A percentile compares a stretch with the other conserved stretches of the same genome.
Conservation (phyloP, 1,140 invertebrate genomes). For the Drosophila lowei region DNA sequence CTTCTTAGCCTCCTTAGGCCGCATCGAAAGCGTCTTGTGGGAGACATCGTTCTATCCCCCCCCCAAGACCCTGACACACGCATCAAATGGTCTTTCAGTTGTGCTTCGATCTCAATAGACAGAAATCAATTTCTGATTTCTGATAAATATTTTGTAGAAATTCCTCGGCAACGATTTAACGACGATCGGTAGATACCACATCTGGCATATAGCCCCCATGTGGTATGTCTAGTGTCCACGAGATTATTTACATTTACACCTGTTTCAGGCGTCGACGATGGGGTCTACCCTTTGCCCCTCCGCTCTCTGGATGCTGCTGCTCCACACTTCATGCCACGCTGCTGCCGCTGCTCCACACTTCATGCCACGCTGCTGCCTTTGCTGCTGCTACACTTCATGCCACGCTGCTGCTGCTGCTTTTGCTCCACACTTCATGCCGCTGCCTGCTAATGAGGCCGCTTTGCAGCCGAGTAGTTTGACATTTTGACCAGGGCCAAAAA, state of each 20-base stretch:
- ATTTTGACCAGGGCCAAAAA: slow-evolving; percentile 55
- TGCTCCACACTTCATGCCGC: no score
- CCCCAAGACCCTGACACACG: slow-evolving; percentile 1
- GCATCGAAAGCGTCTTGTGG: slow-evolving; percentile 44
- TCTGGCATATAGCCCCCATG: slow-evolving; percentile 42
- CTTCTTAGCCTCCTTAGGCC: slow-evolving; percentile 17
- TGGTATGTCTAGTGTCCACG: slow-evolving; percentile 54
- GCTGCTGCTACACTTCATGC: slow-evolving; percentile 44
- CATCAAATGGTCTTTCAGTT: slow-evolving; percentile 1
- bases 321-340: slow-evolving; percentile 41
- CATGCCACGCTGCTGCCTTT: slow-evolving; percentile 23
- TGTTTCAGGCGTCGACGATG: slow-evolving; percentile 41
- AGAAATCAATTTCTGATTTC: slow-evolving; percentile 1
- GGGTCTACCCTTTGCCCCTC: no score
- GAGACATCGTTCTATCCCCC: slow-evolving; percentile 6
- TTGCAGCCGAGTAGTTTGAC: slow-evolving; percentile 51
- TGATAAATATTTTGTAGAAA: slow-evolving; percentile 40
- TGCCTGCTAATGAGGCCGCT: slow-evolving; percentile 65
- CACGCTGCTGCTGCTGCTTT: slow-evolving; percentile 22
- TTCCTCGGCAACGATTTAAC: slow-evolving; percentile 36
- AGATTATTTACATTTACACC: slow-evolving; percentile 80
- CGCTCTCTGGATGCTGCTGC: slow-evolving; percentile 14
- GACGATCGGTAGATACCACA: slow-evolving; percentile 34
- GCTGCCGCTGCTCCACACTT: slow-evolving; percentile 31
- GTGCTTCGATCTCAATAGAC: neutral